Evolutionary conservation across 2,113 vertebrate species (phyloP).

Genomic region (Alethe diademata): DNA sequence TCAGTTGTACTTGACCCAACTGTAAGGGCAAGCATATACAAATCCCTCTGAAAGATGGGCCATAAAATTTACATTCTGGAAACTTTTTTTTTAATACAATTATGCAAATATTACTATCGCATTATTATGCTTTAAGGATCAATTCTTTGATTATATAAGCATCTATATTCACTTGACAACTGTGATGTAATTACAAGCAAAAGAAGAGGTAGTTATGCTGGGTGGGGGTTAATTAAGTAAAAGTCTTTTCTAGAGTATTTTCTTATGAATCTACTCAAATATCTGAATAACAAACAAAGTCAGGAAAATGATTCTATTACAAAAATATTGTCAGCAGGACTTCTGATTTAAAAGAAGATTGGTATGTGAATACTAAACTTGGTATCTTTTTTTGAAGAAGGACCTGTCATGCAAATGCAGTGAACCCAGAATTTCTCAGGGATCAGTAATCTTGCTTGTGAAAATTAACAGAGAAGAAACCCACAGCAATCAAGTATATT

Average conservation of each 20-base stretch:
- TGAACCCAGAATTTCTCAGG: neutral
- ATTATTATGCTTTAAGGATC: neutral
- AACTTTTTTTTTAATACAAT: neutral
- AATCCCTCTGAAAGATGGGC: neutral
- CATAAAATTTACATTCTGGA: constrained; percentile 44
- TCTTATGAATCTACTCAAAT: neutral
- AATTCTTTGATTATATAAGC: neutral
- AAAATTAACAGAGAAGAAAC: neutral
- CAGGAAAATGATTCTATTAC: neutral
- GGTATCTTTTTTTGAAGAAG: neutral
- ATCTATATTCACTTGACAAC: neutral
- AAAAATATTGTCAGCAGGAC: neutral
- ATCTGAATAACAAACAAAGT: neutral
- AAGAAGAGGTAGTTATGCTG: neutral
- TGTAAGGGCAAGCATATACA: neutral
- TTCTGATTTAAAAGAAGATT: neutral
- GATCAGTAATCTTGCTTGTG: neutral
- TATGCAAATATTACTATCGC: neutral
- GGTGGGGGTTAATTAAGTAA: neutral
- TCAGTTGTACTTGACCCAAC: neutral
- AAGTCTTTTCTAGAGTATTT: neutral
- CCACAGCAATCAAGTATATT: neutral
- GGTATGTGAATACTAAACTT: neutral
- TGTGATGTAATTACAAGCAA: neutral
- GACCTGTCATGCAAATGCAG: neutral